A percentile compares a stretch with the other conserved stretches of the same genome.
These are phyloP conservation scores for Momotus momota DNA, from an alignment of 2,797 vertebrate genomes.

Conservation along the genomic window DNA sequence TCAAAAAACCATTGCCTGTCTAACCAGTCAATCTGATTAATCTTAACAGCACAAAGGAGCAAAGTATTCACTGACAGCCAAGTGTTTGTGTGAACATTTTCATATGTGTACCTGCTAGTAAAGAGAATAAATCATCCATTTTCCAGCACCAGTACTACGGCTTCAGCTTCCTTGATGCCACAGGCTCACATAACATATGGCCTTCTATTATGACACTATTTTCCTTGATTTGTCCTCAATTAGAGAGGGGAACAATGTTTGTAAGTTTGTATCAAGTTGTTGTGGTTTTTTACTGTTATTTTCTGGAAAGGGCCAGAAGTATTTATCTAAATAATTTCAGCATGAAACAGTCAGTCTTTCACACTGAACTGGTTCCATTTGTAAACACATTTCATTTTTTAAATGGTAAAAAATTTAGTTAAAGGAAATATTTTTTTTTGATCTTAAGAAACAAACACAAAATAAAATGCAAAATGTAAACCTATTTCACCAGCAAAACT, in stretches of 20 bases:
- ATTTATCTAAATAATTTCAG: neutral
- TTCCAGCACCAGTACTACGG: neutral
- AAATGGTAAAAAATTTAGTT: neutral
- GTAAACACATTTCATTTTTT: neutral
- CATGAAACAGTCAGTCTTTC: neutral
- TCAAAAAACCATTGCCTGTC: neutral
- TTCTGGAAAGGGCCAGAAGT: neutral
- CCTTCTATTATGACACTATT: neutral
- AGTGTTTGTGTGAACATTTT: neutral
- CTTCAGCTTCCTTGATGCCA: neutral
- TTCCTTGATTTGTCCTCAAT: neutral
- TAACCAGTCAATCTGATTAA: neutral
- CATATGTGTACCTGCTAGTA: neutral
- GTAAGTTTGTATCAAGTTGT: neutral
- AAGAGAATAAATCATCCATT: neutral
- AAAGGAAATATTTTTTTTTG: neutral
- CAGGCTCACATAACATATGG: neutral
- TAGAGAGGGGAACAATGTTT: neutral
- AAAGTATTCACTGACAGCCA: neutral
- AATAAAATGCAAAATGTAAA: neutral
- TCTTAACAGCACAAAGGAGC: neutral
- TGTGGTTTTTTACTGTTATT: neutral
- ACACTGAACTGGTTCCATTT: neutral
- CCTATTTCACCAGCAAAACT: neutral
- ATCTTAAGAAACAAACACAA: neutral